These are phyloP conservation scores for Polydrusus pterygomalis DNA, from an alignment of 2,888 invertebrate genomes.

Conservation along the genomic window DNA sequence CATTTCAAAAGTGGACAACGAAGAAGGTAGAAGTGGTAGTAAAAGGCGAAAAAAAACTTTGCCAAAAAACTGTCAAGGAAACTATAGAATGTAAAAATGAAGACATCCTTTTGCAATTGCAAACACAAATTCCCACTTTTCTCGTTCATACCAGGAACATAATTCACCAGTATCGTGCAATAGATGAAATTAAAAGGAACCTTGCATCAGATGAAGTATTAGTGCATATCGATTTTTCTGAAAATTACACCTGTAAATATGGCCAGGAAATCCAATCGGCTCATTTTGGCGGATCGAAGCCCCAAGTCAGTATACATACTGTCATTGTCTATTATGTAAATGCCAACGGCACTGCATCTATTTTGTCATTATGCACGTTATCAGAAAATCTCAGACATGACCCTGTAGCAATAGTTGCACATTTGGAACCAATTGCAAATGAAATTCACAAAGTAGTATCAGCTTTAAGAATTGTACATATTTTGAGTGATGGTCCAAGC, in stretches of 20 bases:
- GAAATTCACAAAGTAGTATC: slow-evolving; percentile 25
- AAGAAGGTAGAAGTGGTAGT: slow-evolving; percentile 37
- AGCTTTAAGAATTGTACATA: slow-evolving; percentile 24
- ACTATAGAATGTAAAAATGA: slow-evolving; percentile 22
- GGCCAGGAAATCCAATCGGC: slow-evolving; percentile 38
- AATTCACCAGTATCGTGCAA: slow-evolving; percentile 30
- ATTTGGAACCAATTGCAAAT: slow-evolving; percentile 23
- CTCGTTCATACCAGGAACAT: slow-evolving; percentile 40
- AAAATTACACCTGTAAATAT: slow-evolving; percentile 42
- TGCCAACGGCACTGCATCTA: not conserved
- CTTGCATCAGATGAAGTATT: slow-evolving; percentile 23
- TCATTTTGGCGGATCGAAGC: slow-evolving; percentile 44
- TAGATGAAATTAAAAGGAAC: slow-evolving; percentile 17
- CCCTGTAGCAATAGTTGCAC: slow-evolving; percentile 41
- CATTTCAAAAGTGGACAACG: slow-evolving; percentile 32
- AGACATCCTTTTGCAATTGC: not conserved
- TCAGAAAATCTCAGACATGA: slow-evolving; percentile 29
- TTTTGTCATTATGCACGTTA: slow-evolving; percentile 21
- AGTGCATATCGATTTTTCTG: slow-evolving; percentile 38
- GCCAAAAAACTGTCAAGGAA: slow-evolving; percentile 39
- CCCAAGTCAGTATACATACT: slow-evolving; percentile 41
- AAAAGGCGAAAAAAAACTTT: slow-evolving; percentile 33
- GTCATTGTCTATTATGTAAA: slow-evolving; percentile 33
- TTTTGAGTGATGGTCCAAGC: slow-evolving; percentile 40
- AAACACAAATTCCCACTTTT: slow-evolving; percentile 3